Percentiles rank a stretch among this genome's conserved stretches.
Conservation (phyloP, 1,140 invertebrate species). For the Rhyacophila brunnea region DNA sequence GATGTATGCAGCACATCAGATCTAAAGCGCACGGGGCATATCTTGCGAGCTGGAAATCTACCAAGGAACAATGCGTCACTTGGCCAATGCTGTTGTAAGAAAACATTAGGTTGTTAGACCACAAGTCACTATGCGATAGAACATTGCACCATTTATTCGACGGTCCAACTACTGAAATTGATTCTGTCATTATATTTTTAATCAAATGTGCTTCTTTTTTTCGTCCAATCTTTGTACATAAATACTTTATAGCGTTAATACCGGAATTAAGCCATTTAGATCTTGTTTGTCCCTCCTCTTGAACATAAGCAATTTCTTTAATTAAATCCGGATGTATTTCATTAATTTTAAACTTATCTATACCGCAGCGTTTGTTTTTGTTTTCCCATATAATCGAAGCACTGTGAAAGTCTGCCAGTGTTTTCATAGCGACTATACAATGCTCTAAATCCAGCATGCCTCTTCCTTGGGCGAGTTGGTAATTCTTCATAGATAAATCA, state of each 20-base stretch:
- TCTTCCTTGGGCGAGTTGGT: slow-evolving; percentile 40
- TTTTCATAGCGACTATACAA: slow-evolving; percentile 44
- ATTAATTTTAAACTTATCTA: slow-evolving; percentile 33
- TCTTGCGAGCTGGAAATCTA: slow-evolving; percentile 59
- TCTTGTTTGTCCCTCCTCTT: slow-evolving; percentile 38
- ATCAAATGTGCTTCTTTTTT: slow-evolving; percentile 39
- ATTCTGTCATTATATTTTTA: slow-evolving; percentile 36
- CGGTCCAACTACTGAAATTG: slow-evolving; percentile 43
- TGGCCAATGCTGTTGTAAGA: slow-evolving; percentile 46
- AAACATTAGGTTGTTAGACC: slow-evolving; percentile 59
- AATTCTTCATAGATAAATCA: slow-evolving; percentile 45
- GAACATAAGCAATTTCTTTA: slow-evolving; percentile 48
- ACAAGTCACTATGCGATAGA: slow-evolving; percentile 56
- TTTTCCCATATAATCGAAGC: slow-evolving; percentile 49
- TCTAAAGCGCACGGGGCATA: slow-evolving; percentile 50
- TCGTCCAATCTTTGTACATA: slow-evolving; percentile 41
- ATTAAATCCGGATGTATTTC: slow-evolving; percentile 41
- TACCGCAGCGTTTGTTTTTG: slow-evolving; percentile 28
- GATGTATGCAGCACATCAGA: slow-evolving; percentile 45
- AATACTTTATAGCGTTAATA: slow-evolving; percentile 37
- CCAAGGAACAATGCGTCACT: slow-evolving; percentile 44
- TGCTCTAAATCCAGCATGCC: slow-evolving; percentile 47
- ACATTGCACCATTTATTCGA: slow-evolving; percentile 51
- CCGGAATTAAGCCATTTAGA: slow-evolving; percentile 40
- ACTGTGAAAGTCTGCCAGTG: slow-evolving; percentile 52